A percentile compares a stretch with the other conserved stretches of the same genome.
phyloP scores from a whole-genome alignment of 2,888 invertebrate species.

The Antheraea assamensis region DNA sequence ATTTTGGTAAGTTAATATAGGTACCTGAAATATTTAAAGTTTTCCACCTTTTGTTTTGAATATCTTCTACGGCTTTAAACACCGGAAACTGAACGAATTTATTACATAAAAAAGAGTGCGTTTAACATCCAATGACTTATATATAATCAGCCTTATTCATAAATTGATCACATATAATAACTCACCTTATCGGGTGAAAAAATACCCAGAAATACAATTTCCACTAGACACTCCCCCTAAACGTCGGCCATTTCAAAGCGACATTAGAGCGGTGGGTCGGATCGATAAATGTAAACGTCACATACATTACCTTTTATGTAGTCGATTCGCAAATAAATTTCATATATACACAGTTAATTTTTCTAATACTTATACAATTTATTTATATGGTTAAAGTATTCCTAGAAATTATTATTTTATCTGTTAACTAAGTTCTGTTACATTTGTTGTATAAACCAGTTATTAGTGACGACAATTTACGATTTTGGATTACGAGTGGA shows the following conservation, averaged over 20 bases:
- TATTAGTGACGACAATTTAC: not conserved
- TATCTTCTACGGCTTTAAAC: conserved; percentile 65
- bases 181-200: conserved; percentile 61
- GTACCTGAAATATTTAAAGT: conserved; percentile 39
- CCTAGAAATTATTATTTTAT: no score
- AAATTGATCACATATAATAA: conserved; percentile 33
- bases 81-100: conserved; percentile 64
- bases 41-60: conserved; percentile 76
- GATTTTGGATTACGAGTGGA: no score
- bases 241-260: conserved; percentile 81
- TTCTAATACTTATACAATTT: not conserved
- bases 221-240: conserved; percentile 78
- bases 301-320: conserved; percentile 28
- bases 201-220: conserved; percentile 64
- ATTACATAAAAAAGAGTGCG: conserved; percentile 8
- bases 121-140: not conserved
- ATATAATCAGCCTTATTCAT: conserved; percentile 11
- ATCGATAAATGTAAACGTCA: conserved; percentile 58
- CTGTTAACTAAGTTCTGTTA: no score
- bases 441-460: no score
- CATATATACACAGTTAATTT: conserved; percentile 22
- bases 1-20: conserved; percentile 21
- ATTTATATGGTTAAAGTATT: not conserved
- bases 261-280: conserved; percentile 56
- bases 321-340: conserved; percentile 32